These are phyloP conservation scores for Asobara japonica DNA, from an alignment of 1,140 invertebrate genomes.

Conservation along the genomic window DNA sequence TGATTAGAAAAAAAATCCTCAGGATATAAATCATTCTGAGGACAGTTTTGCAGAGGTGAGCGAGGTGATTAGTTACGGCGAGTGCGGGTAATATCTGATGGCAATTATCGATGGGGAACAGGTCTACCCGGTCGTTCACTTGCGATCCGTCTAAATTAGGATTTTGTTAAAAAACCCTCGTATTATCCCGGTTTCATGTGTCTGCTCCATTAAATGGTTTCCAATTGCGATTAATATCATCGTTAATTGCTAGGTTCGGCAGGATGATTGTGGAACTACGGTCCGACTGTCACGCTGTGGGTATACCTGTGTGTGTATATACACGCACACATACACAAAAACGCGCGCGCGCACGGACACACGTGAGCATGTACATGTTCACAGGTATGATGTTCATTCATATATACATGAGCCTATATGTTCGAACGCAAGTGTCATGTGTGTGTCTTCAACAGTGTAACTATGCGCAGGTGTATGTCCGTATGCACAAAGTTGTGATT, in stretches of 20 bases:
- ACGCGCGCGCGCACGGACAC: no score
- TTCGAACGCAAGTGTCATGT: no score
- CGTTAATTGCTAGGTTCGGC: conserved; percentile 21
- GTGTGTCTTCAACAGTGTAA: no score
- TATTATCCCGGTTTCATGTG: conserved; percentile 12
- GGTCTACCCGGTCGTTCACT: not conserved
- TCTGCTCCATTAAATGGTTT: conserved; percentile 18
- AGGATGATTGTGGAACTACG: not conserved
- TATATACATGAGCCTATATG: no score
- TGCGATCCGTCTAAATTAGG: not conserved
- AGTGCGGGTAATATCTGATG: not conserved
- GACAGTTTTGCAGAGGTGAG: not conserved
- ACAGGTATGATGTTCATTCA: no score
- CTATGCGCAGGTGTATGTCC: no score
- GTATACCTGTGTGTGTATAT: no score
- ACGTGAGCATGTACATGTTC: no score
- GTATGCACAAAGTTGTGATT: no score
- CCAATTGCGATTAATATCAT: conserved; percentile 29
- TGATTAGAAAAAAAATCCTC: not conserved
- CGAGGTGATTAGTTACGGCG: not conserved
- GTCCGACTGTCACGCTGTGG: no score
- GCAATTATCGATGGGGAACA: not conserved
- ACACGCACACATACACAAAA: not conserved
- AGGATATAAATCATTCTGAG: not conserved
- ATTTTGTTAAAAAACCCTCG: not conserved